These are phyloP conservation scores for Elephantulus edwardii DNA, from an alignment of 2,113 vertebrate genomes.

Conservation along the genomic window DNA sequence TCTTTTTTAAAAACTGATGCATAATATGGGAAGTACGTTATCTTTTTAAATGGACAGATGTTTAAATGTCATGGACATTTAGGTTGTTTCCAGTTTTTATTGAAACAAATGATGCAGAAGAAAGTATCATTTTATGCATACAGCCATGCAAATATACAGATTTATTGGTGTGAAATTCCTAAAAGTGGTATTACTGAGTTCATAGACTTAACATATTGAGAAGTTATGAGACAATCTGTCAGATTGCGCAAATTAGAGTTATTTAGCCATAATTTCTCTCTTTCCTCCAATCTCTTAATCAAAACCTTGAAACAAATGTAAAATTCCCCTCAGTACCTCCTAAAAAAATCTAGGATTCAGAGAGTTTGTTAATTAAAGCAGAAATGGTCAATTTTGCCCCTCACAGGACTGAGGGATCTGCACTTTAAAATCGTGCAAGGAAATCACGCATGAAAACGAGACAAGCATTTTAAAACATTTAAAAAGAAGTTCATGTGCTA, in stretches of 20 bases:
- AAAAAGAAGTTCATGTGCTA: neutral
- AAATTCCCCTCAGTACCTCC: neutral
- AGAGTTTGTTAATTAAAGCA: neutral
- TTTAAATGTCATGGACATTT: neutral
- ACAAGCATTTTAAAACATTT: neutral
- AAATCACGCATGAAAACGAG: neutral
- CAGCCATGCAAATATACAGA: neutral
- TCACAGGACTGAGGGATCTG: neutral
- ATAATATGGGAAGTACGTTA: neutral
- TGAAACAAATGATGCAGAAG: neutral
- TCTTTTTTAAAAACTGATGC: neutral
- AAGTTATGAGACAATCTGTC: neutral
- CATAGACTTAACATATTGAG: neutral
- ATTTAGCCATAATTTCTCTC: neutral
- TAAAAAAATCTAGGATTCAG: neutral
- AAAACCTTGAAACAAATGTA: neutral
- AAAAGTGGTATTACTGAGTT: neutral
- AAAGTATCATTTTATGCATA: neutral
- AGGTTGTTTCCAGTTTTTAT: neutral
- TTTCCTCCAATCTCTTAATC: neutral
- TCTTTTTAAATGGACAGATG: constrained; percentile 8
- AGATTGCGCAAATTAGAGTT: neutral
- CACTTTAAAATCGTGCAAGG: neutral
- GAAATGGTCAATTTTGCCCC: neutral
- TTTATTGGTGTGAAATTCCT: constrained; percentile 27